phyloP scores from a whole-genome alignment of 2,113 vertebrate species.

The Lanius collurio region DNA sequence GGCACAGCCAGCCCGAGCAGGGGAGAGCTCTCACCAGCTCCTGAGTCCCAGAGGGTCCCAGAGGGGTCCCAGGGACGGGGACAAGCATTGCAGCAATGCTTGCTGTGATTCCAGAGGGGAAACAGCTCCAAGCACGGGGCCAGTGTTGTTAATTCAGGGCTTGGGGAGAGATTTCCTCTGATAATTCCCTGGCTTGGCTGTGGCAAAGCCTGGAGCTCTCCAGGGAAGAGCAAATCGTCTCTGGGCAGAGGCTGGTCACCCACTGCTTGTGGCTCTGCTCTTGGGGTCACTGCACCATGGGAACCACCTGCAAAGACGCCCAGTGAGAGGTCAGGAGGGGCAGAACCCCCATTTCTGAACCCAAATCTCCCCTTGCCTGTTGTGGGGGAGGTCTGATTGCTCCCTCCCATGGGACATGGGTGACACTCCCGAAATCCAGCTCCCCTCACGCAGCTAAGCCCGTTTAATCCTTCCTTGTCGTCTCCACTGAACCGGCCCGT shows the following conservation, averaged over 20 bases:
- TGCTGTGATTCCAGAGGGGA: not conserved
- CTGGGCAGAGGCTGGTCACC: not conserved
- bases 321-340: not conserved
- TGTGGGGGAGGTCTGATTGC: not conserved
- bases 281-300: not conserved
- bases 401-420: accelerated
- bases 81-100: not conserved
- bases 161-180: not conserved
- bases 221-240: not conserved
- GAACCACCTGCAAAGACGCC: accelerated
- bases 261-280: not conserved
- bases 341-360: not conserved
- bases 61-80: accelerated
- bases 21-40: not conserved
- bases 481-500: accelerated
- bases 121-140: not conserved
- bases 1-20: not conserved
- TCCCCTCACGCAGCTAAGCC: accelerated
- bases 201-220: not conserved
- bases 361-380: not conserved
- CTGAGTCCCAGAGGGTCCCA: not conserved
- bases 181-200: not conserved
- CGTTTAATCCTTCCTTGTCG: not conserved
- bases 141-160: not conserved
- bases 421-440: not conserved